These are phyloP conservation scores for Meta bourneti DNA, from an alignment of 2,888 invertebrate species.

Conservation along the genomic window DNA sequence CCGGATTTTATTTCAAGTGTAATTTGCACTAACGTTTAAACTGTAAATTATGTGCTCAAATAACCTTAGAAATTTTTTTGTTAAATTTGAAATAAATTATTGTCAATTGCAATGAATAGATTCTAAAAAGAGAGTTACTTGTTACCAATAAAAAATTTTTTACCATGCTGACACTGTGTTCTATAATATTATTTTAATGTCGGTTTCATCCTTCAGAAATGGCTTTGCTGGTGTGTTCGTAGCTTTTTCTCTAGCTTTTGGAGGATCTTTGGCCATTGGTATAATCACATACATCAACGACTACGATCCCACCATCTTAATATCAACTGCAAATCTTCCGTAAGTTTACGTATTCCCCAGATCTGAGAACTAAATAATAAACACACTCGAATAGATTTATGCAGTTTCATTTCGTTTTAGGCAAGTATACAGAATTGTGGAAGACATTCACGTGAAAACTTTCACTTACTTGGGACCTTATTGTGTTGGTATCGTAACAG, in stretches of 20 bases:
- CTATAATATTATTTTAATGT: too few relatives aligned
- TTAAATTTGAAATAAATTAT: too few relatives aligned
- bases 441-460: conserved; percentile 75
- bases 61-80: too few relatives aligned
- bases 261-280: conserved; percentile 60
- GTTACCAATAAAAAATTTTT: too few relatives aligned
- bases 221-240: conserved; percentile 42
- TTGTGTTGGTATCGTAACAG: conserved; percentile 74
- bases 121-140: too few relatives aligned
- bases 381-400: not conserved
- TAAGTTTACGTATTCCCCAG: conserved; percentile 6
- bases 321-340: conserved; percentile 57
- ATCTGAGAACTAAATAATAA: not conserved
- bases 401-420: conserved; percentile 19
- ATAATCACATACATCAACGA: conserved; percentile 65
- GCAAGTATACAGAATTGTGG: conserved; percentile 57
- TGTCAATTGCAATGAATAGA: too few relatives aligned
- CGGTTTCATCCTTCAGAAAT: conserved; percentile 26
- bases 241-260: conserved; percentile 43
- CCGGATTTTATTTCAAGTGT: too few relatives aligned
- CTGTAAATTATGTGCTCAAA: too few relatives aligned
- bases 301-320: conserved; percentile 66
- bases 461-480: conserved; percentile 77
- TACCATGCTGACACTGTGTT: too few relatives aligned
- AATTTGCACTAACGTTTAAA: too few relatives aligned